Base-by-base conservation (phyloP, 2,797 vertebrate species). In the Momotus momota region DNA sequence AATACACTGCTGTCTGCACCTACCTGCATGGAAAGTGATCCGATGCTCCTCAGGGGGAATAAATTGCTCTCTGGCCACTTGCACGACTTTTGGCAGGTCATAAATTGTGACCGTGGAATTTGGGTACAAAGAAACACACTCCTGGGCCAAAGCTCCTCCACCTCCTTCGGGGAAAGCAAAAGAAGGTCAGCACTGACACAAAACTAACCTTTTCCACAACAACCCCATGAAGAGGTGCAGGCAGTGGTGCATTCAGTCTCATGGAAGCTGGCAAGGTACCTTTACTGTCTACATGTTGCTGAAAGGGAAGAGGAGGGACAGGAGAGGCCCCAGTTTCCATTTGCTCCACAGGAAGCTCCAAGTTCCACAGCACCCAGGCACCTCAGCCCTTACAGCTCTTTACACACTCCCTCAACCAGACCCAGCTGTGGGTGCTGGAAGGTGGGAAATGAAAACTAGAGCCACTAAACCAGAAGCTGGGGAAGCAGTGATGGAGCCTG, bases 81-180 rank as follows among this genome's bases (percentile, higher is more conserved):
- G 92, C 14, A 98, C 98, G n/a, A 99, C 99, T 81, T 98, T 98
- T 1, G 98, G 98, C 85, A 99, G 97, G 96, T 99, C 99, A 65
- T 99, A 98, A 82, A 99, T 98, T 12, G 97, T 98, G 84, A 99
- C 98, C 0, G 54, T 97, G 80, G 98, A 98, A 38, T 97, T 95
- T 6, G 99, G 98, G 96, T 99, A 99, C 52, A 97, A 94, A 25
- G 98, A 97, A 48, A 97, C 97, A 92, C 97, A 99, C 20, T 98
- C 98, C 88, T 86, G 98, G 54, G 99, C 99, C 97, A 99, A 97
- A 65, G 98, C 99, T 40, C 99, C 99, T 14, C 98, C 98, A 38
- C 99, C 98, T 62, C 99, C 99, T 99, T 81, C 49, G 46, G 48
- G 2, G 7, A 74, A 33, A 93, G 49, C 7, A 66, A 62, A 83